A percentile compares a stretch with the other conserved stretches of the same genome.
phyloP scores from a whole-genome alignment of 2,797 vertebrate species.

The Crossoptilon crossoptilon region DNA sequence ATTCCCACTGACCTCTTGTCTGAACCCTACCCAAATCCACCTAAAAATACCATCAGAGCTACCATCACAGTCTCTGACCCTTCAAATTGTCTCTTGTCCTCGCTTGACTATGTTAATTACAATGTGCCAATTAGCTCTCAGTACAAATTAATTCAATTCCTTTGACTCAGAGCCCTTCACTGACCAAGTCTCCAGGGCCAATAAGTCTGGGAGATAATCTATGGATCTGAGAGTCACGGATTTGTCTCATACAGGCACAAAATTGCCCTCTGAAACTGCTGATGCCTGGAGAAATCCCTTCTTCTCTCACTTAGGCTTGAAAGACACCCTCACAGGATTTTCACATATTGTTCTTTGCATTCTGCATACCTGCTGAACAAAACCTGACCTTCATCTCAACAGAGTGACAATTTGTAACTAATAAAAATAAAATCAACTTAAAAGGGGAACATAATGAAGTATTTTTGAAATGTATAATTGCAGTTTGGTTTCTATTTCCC shows the following conservation, averaged over 20 bases:
- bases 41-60: rapidly evolving
- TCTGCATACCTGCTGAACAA: neutral
- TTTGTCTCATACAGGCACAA: rapidly evolving
- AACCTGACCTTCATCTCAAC: neutral
- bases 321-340: neutral
- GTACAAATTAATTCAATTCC: neutral
- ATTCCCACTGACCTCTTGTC: neutral
- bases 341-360: neutral
- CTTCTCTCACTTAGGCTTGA: neutral
- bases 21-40: neutral
- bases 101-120: neutral
- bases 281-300: neutral
- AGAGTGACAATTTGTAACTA: neutral
- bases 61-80: neutral
- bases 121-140: neutral
- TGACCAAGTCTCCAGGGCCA: rapidly evolving
- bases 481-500: neutral
- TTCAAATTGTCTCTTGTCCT: neutral
- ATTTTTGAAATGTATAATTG: neutral
- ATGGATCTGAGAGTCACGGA: neutral
- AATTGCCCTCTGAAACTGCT: neutral
- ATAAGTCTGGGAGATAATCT: neutral
- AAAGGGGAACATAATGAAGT: neutral
- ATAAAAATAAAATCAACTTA: neutral
- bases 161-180: neutral